Evolutionary conservation across 2,888 invertebrate species (phyloP), one percentile per base, ranked within the genome.

Genomic region (Drosophila gaucha): DNA sequence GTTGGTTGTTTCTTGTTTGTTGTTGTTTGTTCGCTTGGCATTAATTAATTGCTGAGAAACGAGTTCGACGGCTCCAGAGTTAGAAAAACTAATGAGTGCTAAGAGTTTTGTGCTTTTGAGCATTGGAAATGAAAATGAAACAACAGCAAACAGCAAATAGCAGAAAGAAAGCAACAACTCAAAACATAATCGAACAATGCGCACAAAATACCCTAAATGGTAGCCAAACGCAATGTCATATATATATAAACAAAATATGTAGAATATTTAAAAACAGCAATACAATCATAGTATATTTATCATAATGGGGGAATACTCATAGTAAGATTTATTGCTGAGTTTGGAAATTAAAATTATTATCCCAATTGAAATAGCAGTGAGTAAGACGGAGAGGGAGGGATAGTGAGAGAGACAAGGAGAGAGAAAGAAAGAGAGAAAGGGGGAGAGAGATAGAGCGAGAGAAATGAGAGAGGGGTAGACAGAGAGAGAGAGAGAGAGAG

Each of bases 21-120:
- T 47, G 33, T 43, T 71, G 52, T 54, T 49, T 49, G 55, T 49
- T 55, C 67, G 74, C 74, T 76, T 86, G 79, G 88, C 88, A 87
- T 89, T 86, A 88, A 86, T 86, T 86, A 89, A 86, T 88, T 86
- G 88, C 58, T 87, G 86, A 79, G 82, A 86, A 88, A 89, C 89
- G 69, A 87, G 87, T 87, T 79, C 73, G 73, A 69, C 70, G 58
- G 50, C 28, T 41, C 41, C 63, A 62, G 66, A 57, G 39, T 66
- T 69, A 67, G 70, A 77, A 78, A 41, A 77, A 82, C 88, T 87
- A 87, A 82, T 87, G 86, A 85, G 88, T 86, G 69, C 51, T 75
- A 70, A 87, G 70, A 80, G 72, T 43, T 62, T 56, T 69, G 47
- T 66, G 71, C 64, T 57, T 26, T 41, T 35, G 60, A 60, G 49